Evolutionary conservation across 1,140 invertebrate species (phyloP), one percentile per base, ranked within the genome.

Genomic region (Oncopeltus fasciatus): DNA sequence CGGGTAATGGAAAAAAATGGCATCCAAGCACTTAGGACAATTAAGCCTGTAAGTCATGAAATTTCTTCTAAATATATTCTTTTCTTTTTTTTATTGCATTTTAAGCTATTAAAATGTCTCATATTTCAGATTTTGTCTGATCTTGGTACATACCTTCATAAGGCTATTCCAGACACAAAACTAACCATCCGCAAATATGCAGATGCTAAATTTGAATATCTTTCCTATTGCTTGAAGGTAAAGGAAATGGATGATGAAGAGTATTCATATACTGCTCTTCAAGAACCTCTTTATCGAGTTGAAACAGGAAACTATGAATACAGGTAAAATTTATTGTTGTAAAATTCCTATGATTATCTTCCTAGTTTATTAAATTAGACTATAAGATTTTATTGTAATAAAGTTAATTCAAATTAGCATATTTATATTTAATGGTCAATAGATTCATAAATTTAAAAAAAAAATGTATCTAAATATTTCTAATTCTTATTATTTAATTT

Each of bases 251-350:
- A 99, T 70, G 96, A 99, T 74, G 95, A 99, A 73, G 95, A 98
- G 71, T 92, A 94, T 67, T 88, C 86, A 61, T 98, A 93, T 73
- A 86, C 87, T 31, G 84, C 90, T 0, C 72, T 98, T n/a, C 92
- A 97, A 71, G 95, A 99, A 73, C 94, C 95, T 0, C 75, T 98
- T 16, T 98, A 98, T 73, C 79, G 96, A 44, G 91, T 99, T 0
- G 95, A 98, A 76, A 98, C 96, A 5, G 95, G 95, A 59, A 99
- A 99, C 74, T 99, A 98, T 77, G 95, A 98, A 74, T 99, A 98
- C 72, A 84, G 95, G 82, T 88, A 70, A 66, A n/a, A n/a, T n/a
- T n/a, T n/a, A n/a, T n/a, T n/a, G n/a, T n/a, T n/a, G n/a, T n/a
- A n/a, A n/a, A n/a, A n/a, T n/a, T n/a, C n/a, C n/a, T n/a, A n/a